Evolutionary conservation across 2,113 vertebrate genomes (phyloP), one percentile per base, ranked within the genome.

Genomic region (Stigmatopora argus): DNA sequence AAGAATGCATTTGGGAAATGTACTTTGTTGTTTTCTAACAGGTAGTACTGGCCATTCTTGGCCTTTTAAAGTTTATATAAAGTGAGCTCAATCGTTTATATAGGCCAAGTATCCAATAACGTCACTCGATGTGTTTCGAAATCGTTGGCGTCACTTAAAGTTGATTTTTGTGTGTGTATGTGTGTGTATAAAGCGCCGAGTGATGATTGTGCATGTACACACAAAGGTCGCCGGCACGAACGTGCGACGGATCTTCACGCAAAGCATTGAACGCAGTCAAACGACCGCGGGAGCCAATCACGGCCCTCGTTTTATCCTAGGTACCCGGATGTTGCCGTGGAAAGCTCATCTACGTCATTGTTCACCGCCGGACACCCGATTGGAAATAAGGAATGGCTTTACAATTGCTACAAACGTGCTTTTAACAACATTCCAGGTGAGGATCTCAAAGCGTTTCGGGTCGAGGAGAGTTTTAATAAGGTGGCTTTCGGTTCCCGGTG

Each of bases 311-410:
- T 85, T 83, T 78, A 78, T 73, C 61, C 23, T 64, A 75, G 77
- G 81, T 90, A 88, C 90, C 91, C 91, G 91, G 91, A 92, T 92
- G 90, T 87, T 89, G 80, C 90, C 86, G 86, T 88, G 77, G 86
- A 87, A 85, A 84, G 90, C 88, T 85, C 78, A 87, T 76, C 89
- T 92, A 92, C 91, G 91, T 92, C 91, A 92, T 92, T 92, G 91
- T 92, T 92, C 91, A 90, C 89, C 90, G 90, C 88, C 90, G 90
- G 89, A 90, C 90, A 88, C 87, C 86, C 86, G 87, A 81, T 56
- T 90, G 85, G 86, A 91, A 89, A 89, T 88, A 84, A 88, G 88
- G 88, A 85, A 92, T 92, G 90, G 88, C 90, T 86, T 87, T 90
- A 89, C 79, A 85, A 85, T 67, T 71, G 73, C 63, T 85, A 88